These are phyloP conservation scores for Emydocephalus ijimae DNA, from an alignment of 2,113 vertebrate genomes.

Conservation along the genomic window DNA sequence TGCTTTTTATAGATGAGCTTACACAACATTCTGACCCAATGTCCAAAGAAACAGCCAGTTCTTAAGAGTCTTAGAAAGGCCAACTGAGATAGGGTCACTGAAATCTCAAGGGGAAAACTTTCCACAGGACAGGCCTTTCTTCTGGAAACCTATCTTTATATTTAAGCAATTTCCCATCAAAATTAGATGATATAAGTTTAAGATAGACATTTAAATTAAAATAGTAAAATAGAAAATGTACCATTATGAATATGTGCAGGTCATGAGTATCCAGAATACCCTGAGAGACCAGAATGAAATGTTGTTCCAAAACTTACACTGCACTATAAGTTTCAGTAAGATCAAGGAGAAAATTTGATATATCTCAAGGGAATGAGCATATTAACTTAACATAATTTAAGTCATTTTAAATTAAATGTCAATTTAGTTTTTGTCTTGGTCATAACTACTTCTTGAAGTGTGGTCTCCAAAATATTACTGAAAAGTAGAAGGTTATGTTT, in stretches of 20 bases:
- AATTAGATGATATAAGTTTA: not conserved
- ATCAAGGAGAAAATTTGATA: not conserved
- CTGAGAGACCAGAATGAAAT: not conserved
- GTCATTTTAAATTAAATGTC: not conserved
- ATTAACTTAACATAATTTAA: not conserved
- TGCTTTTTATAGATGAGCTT: not conserved
- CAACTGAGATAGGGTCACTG: not conserved
- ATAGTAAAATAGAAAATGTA: not conserved
- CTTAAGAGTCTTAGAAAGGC: not conserved
- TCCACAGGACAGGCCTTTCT: not conserved
- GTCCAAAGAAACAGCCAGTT: not conserved
- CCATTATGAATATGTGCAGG: not conserved
- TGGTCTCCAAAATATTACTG: not conserved
- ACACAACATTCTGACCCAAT: not conserved
- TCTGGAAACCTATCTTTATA: not conserved
- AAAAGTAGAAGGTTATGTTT: not conserved
- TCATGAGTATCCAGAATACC: not conserved
- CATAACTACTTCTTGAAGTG: not conserved
- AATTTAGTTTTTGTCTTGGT: not conserved
- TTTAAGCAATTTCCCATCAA: not conserved
- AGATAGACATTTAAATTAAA: not conserved
- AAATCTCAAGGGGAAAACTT: not conserved
- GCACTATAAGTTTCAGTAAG: not conserved
- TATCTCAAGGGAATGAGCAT: not conserved
- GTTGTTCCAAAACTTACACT: not conserved